These are phyloP conservation scores for Tylochromis polylepis DNA, from an alignment of 2,113 vertebrate genomes.

Conservation along the genomic window DNA sequence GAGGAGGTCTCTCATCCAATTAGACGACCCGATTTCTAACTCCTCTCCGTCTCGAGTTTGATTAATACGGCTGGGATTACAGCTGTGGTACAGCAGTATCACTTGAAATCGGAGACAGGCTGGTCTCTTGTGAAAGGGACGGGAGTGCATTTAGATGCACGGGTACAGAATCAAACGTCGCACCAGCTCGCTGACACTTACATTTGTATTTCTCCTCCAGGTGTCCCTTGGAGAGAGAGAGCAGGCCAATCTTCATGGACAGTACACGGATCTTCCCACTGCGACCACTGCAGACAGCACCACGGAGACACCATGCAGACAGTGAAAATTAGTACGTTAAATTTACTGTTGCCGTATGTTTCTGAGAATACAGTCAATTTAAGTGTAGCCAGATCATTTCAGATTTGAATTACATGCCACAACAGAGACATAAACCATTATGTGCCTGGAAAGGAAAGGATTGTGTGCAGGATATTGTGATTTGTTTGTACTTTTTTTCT, in stretches of 20 bases:
- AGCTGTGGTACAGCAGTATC: not conserved
- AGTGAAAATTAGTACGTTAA: not conserved
- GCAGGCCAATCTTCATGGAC: constrained; percentile 93
- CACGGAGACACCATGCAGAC: not conserved
- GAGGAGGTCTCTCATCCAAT: constrained; percentile 68
- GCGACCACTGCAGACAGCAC: constrained; percentile 77
- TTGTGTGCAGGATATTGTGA: not conserved
- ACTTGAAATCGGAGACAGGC: not conserved
- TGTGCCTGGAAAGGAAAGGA: not conserved
- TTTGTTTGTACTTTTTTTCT: not conserved
- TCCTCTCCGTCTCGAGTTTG: not conserved
- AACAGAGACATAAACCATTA: constrained; percentile 4
- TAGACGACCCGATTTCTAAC: constrained; percentile 29
- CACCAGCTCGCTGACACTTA: constrained; percentile 68
- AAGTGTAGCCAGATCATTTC: not conserved
- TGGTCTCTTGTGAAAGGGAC: not conserved
- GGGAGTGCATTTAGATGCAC: not conserved
- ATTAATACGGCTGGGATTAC: constrained; percentile 42
- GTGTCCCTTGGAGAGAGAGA: constrained; percentile 92
- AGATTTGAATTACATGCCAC: not conserved
- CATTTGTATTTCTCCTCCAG: constrained; percentile 97
- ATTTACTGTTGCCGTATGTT: not conserved
- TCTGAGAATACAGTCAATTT: not conserved
- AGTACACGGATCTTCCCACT: constrained; percentile 93
- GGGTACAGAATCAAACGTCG: not conserved